phyloP scores from a whole-genome alignment of 2,888 invertebrate genomes.

The Dolichomitus sp. region DNA sequence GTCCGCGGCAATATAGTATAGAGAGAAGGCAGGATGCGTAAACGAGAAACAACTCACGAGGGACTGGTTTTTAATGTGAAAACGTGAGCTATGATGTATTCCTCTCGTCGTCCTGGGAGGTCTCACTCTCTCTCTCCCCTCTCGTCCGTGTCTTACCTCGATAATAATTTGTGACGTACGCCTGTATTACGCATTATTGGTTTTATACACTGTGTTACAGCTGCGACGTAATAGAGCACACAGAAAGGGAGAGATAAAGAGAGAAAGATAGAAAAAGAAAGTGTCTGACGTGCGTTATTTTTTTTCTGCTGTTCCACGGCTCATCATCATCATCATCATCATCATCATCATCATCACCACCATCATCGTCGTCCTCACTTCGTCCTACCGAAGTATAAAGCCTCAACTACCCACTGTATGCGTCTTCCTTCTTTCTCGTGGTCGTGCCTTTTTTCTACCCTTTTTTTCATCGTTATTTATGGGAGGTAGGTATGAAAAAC shows the following conservation, averaged over 20 bases:
- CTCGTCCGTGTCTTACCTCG: slow-evolving; percentile 32
- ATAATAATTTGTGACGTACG: slow-evolving; percentile 65
- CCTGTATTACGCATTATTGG: slow-evolving; percentile 67
- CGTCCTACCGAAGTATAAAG: slow-evolving; percentile 48
- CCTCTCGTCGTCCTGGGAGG: slow-evolving; percentile 56
- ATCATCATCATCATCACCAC: slow-evolving; percentile 38
- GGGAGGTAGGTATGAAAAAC: slow-evolving; percentile 66
- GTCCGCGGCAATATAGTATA: slow-evolving; percentile 11
- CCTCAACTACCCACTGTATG: slow-evolving; percentile 31
- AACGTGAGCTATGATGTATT: slow-evolving; percentile 67
- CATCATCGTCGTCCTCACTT: slow-evolving; percentile 36
- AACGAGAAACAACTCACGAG: slow-evolving; percentile 35
- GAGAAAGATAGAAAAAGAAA: not conserved
- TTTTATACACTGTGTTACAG: slow-evolving; percentile 42
- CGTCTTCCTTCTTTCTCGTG: slow-evolving; percentile 47
- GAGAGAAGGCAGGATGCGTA: not conserved
- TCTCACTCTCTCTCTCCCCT: slow-evolving; percentile 29
- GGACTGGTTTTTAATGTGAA: slow-evolving; percentile 64
- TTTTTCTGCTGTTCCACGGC: slow-evolving; percentile 43
- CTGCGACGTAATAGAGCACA: slow-evolving; percentile 26
- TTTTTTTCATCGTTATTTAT: slow-evolving; percentile 64
- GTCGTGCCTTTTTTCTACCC: slow-evolving; percentile 11
- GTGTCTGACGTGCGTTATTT: slow-evolving; percentile 39
- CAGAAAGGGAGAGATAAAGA: not conserved
- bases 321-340: slow-evolving; percentile 47